Evolutionary conservation across 2,888 invertebrate species (phyloP).

Genomic region (Pammene fasciana): DNA sequence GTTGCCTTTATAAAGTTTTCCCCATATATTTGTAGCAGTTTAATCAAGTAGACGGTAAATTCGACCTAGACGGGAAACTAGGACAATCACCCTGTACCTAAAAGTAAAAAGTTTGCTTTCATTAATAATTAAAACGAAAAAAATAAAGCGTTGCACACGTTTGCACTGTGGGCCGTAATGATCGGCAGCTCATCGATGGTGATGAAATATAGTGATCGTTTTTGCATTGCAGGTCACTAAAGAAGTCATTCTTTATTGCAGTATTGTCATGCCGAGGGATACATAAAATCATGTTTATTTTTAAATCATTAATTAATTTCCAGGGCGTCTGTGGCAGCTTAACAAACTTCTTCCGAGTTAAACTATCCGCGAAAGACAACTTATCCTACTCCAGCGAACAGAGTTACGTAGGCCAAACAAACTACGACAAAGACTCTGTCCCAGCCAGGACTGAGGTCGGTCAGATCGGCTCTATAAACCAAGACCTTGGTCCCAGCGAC

Average conservation of each 20-base stretch:
- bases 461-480: conserved; percentile 66
- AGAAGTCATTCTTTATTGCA: too few relatives aligned
- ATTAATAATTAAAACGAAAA: background rate
- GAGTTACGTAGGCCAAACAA: conserved; percentile 75
- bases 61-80: too few relatives aligned
- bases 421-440: conserved; percentile 72
- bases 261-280: too few relatives aligned
- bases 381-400: conserved; percentile 77
- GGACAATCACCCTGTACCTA: too few relatives aligned
- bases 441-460: conserved; percentile 56
- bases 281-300: background rate
- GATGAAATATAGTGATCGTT: too few relatives aligned
- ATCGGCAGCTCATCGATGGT: too few relatives aligned
- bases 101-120: background rate
- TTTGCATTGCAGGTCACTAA: too few relatives aligned
- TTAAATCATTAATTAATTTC: conserved; percentile 47
- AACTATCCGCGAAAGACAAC: conserved; percentile 74
- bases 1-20: too few relatives aligned
- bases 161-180: too few relatives aligned
- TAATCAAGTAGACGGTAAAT: too few relatives aligned
- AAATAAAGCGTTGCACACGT: too few relatives aligned
- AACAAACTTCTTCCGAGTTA: conserved; percentile 85
- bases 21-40: too few relatives aligned
- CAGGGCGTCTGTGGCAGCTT: conserved; percentile 90
- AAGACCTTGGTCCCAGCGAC: conserved; percentile 69